Conservation (phyloP, 2,888 invertebrate species). For the Oscheius sp. region DNA sequence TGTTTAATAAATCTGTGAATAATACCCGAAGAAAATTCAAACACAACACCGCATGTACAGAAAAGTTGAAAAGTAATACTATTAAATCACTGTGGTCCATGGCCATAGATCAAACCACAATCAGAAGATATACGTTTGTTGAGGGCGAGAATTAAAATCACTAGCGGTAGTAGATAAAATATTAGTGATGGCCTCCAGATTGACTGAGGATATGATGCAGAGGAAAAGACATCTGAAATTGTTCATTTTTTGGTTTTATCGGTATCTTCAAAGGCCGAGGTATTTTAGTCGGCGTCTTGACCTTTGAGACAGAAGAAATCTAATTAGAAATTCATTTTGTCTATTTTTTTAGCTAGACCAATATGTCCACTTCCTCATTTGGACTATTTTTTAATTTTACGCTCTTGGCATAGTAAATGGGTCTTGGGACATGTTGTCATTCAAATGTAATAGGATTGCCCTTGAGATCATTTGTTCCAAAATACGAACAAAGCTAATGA, state of each 20-base stretch:
- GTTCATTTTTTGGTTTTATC: too few species aligned
- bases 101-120: constrained; percentile 29
- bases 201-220: constrained; percentile 29
- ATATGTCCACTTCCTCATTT: too few species aligned
- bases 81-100: not conserved
- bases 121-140: constrained; percentile 27
- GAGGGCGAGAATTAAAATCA: constrained; percentile 18
- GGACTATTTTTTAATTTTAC: too few species aligned
- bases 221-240: constrained; percentile 17
- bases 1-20: constrained; percentile 9
- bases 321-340: too few species aligned
- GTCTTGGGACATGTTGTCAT: too few species aligned
- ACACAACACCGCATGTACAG: not conserved
- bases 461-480: too few species aligned
- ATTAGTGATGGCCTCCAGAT: constrained; percentile 30
- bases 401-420: too few species aligned
- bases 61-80: not conserved
- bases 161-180: constrained; percentile 25
- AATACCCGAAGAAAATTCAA: constrained; percentile 1
- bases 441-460: too few species aligned
- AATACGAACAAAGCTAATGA: not conserved
- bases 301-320: too few species aligned
- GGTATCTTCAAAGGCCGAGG: too few species aligned
- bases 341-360: too few species aligned
- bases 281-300: too few species aligned